A percentile compares a stretch with the other conserved stretches of the same genome.
Evolutionary conservation across 2,888 invertebrate species (phyloP).

Genomic region (Agonum fuliginosum): DNA sequence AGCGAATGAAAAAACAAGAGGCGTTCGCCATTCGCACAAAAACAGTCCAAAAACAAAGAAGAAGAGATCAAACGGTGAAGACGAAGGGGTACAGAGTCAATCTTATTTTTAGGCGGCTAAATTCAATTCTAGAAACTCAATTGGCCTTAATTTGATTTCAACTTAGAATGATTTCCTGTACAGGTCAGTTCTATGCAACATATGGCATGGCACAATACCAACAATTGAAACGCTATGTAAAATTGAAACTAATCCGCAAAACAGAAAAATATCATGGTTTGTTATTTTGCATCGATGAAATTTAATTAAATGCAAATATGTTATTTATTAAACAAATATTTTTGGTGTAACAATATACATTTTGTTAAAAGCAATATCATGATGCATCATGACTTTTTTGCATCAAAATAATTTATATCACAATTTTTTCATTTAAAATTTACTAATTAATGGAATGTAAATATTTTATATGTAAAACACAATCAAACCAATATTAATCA

Average conservation of each 20-base stretch:
- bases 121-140: conserved; percentile 51
- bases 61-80: conserved; percentile 20
- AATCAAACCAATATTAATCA: too few relatives aligned
- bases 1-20: conserved; percentile 29
- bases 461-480: too few relatives aligned
- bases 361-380: conserved; percentile 11
- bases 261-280: neutral
- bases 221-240: neutral
- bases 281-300: neutral
- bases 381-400: neutral
- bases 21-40: conserved; percentile 12
- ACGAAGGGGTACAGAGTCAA: conserved; percentile 22
- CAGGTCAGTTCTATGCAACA: neutral
- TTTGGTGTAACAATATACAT: conserved; percentile 2
- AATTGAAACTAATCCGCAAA: neutral
- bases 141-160: conserved; percentile 53
- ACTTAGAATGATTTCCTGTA: conserved; percentile 30
- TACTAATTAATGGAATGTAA: too few relatives aligned
- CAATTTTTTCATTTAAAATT: too few relatives aligned
- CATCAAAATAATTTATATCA: conserved; percentile 10
- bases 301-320: conserved; percentile 28
- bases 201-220: neutral
- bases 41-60: neutral
- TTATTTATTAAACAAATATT: conserved; percentile 32
- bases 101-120: conserved; percentile 53